Evolutionary conservation across 2,113 vertebrate genomes (phyloP).

Genomic region (Tamias sibiricus): DNA sequence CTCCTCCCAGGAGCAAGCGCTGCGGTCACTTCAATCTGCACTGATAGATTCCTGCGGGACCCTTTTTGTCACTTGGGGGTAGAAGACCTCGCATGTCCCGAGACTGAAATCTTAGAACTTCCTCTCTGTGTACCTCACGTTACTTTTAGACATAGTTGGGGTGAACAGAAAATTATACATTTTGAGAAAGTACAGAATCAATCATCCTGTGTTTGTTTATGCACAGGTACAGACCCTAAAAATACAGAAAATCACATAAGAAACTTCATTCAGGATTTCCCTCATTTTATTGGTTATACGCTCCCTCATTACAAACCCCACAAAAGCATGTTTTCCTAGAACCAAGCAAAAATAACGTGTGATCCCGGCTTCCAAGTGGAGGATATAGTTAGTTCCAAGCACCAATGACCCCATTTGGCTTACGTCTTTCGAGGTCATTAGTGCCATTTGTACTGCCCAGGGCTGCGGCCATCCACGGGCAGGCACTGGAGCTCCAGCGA

Average conservation of each 20-base stretch:
- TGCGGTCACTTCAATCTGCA: accelerated
- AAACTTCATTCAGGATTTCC: background rate
- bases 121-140: background rate
- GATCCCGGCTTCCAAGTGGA: background rate
- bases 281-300: background rate
- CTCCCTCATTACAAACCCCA: background rate
- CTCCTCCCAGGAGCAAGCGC: background rate
- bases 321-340: background rate
- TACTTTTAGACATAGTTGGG: background rate
- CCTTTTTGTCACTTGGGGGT: accelerated
- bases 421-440: background rate
- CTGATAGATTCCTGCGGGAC: accelerated
- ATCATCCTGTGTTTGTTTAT: background rate
- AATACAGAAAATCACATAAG: background rate
- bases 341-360: background rate
- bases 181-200: background rate
- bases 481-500: too few species aligned
- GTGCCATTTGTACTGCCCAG: slow-evolving; percentile 48
- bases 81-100: accelerated
- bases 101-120: background rate
- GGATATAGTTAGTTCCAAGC: background rate
- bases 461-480: background rate
- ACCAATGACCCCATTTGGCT: slow-evolving; percentile 59
- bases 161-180: background rate
- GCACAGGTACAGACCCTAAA: background rate